Evolutionary conservation across 2,113 vertebrate genomes (phyloP).

Genomic region (Silurus meridionalis): DNA sequence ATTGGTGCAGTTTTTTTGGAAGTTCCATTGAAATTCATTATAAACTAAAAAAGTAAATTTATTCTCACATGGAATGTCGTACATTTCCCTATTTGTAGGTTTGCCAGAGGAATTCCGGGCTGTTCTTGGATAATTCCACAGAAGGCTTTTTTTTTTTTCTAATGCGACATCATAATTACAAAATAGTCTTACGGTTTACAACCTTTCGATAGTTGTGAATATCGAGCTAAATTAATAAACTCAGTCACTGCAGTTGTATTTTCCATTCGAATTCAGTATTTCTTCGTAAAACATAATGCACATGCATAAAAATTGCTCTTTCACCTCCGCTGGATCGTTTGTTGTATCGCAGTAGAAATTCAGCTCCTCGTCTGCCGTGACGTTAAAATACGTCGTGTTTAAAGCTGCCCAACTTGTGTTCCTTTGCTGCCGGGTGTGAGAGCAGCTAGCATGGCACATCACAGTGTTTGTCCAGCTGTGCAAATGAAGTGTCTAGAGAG

Average conservation of each 20-base stretch:
- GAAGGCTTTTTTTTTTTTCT: background rate
- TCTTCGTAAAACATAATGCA: background rate
- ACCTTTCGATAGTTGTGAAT: background rate
- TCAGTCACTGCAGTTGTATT: background rate
- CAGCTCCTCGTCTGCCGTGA: background rate
- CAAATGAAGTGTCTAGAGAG: conserved; percentile 25
- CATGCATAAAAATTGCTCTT: no score
- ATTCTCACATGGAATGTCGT: background rate
- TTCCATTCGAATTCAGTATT: background rate
- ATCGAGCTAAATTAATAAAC: background rate
- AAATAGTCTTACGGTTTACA: background rate
- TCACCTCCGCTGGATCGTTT: background rate
- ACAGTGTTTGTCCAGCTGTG: conserved; percentile 36
- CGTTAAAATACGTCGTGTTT: background rate
- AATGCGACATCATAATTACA: background rate
- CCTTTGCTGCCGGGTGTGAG: conserved; percentile 7
- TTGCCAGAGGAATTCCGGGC: background rate
- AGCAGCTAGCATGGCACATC: conserved; percentile 9
- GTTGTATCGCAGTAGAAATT: background rate
- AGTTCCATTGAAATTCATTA: background rate
- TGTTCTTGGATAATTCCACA: background rate
- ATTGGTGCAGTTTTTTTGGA: background rate
- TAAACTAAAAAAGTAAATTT: background rate
- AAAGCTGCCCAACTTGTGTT: conserved; percentile 11
- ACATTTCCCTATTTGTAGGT: background rate